Percentiles rank a stretch among this genome's conserved stretches.
Evolutionary conservation across 2,888 invertebrate genomes (phyloP).

Genomic region (Sinopyrophorus schimmeli): DNA sequence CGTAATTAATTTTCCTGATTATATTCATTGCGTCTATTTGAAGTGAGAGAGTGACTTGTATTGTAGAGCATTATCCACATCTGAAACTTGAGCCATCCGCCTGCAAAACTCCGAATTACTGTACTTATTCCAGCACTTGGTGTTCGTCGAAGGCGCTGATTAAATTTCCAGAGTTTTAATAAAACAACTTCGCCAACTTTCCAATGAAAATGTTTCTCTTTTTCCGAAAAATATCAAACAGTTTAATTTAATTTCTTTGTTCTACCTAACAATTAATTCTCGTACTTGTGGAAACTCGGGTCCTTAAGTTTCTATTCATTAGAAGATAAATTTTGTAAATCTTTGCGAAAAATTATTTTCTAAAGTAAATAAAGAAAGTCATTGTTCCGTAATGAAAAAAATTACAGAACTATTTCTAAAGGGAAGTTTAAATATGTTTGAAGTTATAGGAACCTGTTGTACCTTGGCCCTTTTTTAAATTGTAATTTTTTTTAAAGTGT

Average conservation of each 20-base stretch:
- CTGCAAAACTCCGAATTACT: slow-evolving; percentile 16
- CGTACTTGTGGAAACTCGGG: too few species aligned
- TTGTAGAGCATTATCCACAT: slow-evolving; percentile 18
- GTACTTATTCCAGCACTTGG: slow-evolving; percentile 26
- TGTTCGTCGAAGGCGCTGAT: slow-evolving; percentile 33
- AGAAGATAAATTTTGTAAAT: too few species aligned
- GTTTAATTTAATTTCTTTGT: slow-evolving; percentile 12
- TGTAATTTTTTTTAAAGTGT: too few species aligned
- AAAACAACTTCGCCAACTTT: slow-evolving; percentile 33
- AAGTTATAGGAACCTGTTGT: too few species aligned
- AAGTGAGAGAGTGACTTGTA: slow-evolving; percentile 12
- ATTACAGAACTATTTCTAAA: too few species aligned
- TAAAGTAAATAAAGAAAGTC: too few species aligned
- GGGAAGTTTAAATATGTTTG: too few species aligned
- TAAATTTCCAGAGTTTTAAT: slow-evolving; percentile 37
- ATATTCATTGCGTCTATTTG: slow-evolving; percentile 15
- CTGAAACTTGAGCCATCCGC: slow-evolving; percentile 21
- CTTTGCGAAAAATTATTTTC: too few species aligned
- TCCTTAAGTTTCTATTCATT: too few species aligned
- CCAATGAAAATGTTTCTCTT: slow-evolving; percentile 17
- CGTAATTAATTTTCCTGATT: slow-evolving; percentile 18
- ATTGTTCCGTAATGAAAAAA: too few species aligned
- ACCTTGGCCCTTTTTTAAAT: too few species aligned
- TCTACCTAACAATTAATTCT: slow-evolving; percentile 8
- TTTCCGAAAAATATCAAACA: slow-evolving; percentile 16